Evolutionary conservation across 2,888 invertebrate genomes (phyloP).

Genomic region (Gortyna flavago): DNA sequence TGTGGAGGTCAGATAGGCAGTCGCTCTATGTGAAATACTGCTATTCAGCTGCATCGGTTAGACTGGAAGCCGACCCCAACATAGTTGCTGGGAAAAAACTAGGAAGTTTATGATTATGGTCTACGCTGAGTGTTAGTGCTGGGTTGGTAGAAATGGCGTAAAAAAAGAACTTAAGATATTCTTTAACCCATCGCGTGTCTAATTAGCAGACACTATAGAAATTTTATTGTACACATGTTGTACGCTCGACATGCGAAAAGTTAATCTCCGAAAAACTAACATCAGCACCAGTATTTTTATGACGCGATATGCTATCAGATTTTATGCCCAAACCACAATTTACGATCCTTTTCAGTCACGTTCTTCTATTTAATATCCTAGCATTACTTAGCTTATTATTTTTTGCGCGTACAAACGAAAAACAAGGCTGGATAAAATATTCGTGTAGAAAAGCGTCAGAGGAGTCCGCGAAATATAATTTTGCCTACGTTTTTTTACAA

Average conservation of each 20-base stretch:
- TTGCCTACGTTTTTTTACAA: background rate
- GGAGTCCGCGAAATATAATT: too few species aligned
- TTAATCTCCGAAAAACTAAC: constrained; percentile 6
- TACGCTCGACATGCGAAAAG: too few species aligned
- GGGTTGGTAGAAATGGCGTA: background rate
- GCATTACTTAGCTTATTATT: constrained; percentile 40
- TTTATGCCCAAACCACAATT: constrained; percentile 31
- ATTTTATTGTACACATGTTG: too few species aligned
- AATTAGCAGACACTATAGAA: too few species aligned
- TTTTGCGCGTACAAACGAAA: constrained; percentile 30
- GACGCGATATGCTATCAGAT: constrained; percentile 20
- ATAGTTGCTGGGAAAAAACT: too few species aligned
- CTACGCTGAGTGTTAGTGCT: background rate
- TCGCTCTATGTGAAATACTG: too few species aligned
- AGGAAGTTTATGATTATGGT: too few species aligned
- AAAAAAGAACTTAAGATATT: background rate
- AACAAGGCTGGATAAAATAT: constrained; percentile 42
- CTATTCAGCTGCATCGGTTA: too few species aligned
- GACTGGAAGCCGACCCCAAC: too few species aligned
- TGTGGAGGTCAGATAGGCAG: too few species aligned
- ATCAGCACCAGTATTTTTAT: constrained; percentile 25
- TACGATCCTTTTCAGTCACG: constrained; percentile 38
- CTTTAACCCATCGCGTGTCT: too few species aligned
- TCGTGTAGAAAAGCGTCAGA: constrained; percentile 24
- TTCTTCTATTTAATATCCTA: constrained; percentile 36